These are phyloP conservation scores for Nannoperca obscura DNA, from an alignment of 2,797 vertebrate genomes.

Conservation along the genomic window DNA sequence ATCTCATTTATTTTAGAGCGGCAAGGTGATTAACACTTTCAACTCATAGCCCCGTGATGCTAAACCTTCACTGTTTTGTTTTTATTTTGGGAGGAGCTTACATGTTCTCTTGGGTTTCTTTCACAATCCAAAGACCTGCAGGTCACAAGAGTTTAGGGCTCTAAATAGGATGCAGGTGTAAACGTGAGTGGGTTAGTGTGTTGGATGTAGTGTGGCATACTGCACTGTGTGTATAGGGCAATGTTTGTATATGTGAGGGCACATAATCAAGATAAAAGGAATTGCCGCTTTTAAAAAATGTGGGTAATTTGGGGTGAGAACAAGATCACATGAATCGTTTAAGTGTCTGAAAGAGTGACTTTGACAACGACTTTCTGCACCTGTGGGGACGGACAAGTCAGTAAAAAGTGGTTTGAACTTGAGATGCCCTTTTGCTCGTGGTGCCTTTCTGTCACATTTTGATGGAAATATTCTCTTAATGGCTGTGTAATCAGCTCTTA, in stretches of 20 bases:
- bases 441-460: not conserved
- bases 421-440: not conserved
- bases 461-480: not conserved
- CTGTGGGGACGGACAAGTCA: not conserved
- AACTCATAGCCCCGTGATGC: not conserved
- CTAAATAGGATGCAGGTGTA: too few relatives aligned
- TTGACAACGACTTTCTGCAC: not conserved
- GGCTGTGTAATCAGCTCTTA: not conserved
- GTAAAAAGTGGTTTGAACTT: not conserved
- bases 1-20: not conserved
- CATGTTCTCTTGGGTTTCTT: too few relatives aligned
- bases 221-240: too few relatives aligned
- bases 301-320: too few relatives aligned
- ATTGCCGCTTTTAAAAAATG: too few relatives aligned
- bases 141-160: not conserved
- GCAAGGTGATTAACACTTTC: not conserved
- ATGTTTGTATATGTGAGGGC: too few relatives aligned
- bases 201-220: too few relatives aligned
- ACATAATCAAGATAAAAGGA: too few relatives aligned
- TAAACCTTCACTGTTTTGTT: not conserved
- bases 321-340: too few relatives aligned
- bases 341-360: not conserved
- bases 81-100: not conserved
- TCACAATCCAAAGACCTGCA: too few relatives aligned
- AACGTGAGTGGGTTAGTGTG: too few relatives aligned